Conservation (phyloP, 2,888 invertebrate genomes). For the Panzeria rudis region DNA sequence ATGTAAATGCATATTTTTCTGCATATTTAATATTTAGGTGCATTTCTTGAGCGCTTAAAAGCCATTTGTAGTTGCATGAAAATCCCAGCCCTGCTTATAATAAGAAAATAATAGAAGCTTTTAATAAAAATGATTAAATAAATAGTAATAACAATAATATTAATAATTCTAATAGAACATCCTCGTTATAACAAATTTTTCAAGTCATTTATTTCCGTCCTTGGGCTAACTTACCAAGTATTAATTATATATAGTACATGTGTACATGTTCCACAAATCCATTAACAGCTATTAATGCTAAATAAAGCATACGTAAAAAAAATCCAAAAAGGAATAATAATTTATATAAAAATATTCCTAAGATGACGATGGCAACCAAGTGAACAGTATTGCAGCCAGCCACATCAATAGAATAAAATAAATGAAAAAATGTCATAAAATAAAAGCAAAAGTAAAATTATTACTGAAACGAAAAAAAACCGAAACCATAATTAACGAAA, state of each 20-base stretch:
- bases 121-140: background rate
- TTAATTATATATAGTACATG: constrained; percentile 21
- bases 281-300: constrained; percentile 17
- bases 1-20: too few species aligned
- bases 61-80: too few species aligned
- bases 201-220: constrained; percentile 6
- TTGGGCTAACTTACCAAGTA: constrained; percentile 12
- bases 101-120: too few species aligned
- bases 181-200: constrained; percentile 4
- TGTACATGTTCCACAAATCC: constrained; percentile 7
- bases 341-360: constrained; percentile 47
- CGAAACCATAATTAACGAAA: constrained; percentile 65
- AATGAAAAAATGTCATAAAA: background rate
- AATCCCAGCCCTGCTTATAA: too few species aligned
- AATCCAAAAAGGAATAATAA: constrained; percentile 13
- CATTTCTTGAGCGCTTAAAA: too few species aligned
- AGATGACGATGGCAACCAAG: constrained; percentile 14
- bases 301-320: constrained; percentile 12
- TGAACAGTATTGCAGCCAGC: background rate
- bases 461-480: background rate
- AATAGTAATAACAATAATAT: background rate
- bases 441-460: constrained; percentile 10
- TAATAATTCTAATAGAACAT: background rate
- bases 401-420: constrained; percentile 4
- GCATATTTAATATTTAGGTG: too few species aligned